Base-by-base conservation (phyloP, 2,113 vertebrate genomes). In the Pao palembangensis region DNA sequence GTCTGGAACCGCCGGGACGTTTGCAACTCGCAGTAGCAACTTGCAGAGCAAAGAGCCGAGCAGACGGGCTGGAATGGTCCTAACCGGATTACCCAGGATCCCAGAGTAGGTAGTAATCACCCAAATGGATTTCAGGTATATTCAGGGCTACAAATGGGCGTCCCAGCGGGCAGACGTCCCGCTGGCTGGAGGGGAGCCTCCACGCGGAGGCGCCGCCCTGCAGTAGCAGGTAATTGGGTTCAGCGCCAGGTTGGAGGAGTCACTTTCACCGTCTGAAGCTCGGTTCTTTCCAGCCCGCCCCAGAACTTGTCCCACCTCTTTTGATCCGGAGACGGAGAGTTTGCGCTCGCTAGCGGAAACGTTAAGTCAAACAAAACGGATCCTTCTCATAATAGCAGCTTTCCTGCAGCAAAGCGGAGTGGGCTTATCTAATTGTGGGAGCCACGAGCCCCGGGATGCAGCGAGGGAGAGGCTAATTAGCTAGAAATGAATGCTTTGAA, bases 401-500 rank as follows among this genome's bases (percentile, higher is more conserved):
- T 38, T 71, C 80, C 75, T 38, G 73, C 80, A 84, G 82, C 62
- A n/a, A 75, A 75, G 67, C 76, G 56, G 75, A 83, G 66, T 58
- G 64, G 67, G 74, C 80, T 82, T 84, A 88, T 89, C 82, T 88
- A 85, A 85, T 80, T 85, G 73, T 85, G 64, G 74, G 74, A 81
- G 81, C 77, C 78, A 76, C 62, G 42, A 78, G 83, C 81, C 70
- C 73, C 59, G 81, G 81, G 78, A 84, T 73, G 75, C 59, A 76
- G 64, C 75, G 75, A 78, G 67, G 79, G 67, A 81, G 79, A 70
- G 80, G 76, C 86, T 88, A 87, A 89, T 88, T 87, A 88, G 76
- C 75, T 66, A 67, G 64, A 78, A 82, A 86, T 55, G 34, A 82
- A 80, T 51, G 73, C 84, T 87, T 88, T 88, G 88, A 89, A 88